Evolutionary conservation across 2,888 invertebrate species (phyloP).

Genomic region (Lasius platythorax): DNA sequence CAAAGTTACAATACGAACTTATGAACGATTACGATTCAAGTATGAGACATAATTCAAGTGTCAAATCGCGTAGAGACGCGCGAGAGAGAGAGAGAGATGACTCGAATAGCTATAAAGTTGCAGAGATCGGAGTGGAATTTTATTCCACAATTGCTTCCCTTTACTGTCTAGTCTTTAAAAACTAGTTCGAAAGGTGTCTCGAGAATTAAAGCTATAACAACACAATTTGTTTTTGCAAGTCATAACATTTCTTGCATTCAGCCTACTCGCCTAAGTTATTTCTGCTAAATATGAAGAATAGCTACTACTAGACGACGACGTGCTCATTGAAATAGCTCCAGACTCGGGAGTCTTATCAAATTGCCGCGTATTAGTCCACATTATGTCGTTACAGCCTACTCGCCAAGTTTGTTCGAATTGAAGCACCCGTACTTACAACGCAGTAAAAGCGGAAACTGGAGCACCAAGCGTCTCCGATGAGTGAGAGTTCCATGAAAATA

Average conservation of each 20-base stretch:
- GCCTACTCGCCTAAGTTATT: background rate
- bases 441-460: slow-evolving; percentile 52
- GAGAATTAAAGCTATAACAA: background rate
- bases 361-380: slow-evolving; percentile 46
- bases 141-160: background rate
- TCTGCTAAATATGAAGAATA: background rate
- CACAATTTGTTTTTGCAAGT: background rate
- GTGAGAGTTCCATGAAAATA: slow-evolving; percentile 45
- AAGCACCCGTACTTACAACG: slow-evolving; percentile 41
- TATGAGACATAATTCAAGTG: background rate
- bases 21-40: background rate
- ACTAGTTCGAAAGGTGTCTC: background rate
- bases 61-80: slow-evolving; percentile 1
- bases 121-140: background rate
- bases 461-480: slow-evolving; percentile 47
- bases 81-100: background rate
- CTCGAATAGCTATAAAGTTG: background rate
- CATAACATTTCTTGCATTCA: slow-evolving; percentile 11
- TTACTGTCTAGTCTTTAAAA: background rate
- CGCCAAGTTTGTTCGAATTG: slow-evolving; percentile 26
- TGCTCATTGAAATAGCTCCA: background rate
- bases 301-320: background rate
- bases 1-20: background rate
- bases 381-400: slow-evolving; percentile 54
- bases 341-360: slow-evolving; percentile 42